Percentiles rank a stretch among this genome's conserved stretches.
These are phyloP conservation scores for Actenoides hombroni DNA, from an alignment of 2,113 vertebrate genomes.

Conservation along the genomic window DNA sequence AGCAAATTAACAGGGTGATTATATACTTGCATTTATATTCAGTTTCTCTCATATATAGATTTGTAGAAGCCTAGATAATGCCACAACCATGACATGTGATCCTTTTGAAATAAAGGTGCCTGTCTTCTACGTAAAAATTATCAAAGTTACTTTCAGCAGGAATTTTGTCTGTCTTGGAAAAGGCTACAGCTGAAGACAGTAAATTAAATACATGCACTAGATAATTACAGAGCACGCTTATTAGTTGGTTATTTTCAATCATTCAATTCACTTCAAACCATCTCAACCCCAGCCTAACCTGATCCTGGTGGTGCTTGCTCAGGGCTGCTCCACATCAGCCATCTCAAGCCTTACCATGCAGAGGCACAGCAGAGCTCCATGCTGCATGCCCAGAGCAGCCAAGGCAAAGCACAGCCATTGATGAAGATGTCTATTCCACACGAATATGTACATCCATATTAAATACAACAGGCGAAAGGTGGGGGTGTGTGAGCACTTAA, in stretches of 20 bases:
- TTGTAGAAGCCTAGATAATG: background rate
- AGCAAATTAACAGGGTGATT: slow-evolving; percentile 46
- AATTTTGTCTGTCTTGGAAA: background rate
- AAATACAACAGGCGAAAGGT: background rate
- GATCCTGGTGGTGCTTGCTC: background rate
- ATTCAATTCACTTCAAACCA: background rate
- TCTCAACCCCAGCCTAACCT: background rate
- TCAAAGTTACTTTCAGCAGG: background rate
- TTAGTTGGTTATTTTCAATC: background rate
- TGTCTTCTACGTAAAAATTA: background rate
- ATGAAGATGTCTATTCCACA: background rate
- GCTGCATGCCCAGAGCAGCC: background rate
- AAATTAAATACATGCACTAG: background rate
- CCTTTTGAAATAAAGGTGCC: too few relatives aligned
- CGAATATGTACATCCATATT: rapidly evolving
- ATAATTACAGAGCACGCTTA: background rate
- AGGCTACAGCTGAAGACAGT: background rate
- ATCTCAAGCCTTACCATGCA: background rate
- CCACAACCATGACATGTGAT: background rate
- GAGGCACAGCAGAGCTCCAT: background rate
- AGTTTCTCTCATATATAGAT: background rate
- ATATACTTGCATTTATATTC: background rate
- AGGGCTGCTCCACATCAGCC: background rate
- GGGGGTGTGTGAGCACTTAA: background rate
- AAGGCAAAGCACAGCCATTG: rapidly evolving